Evolutionary conservation across 1,140 invertebrate species (phyloP), one percentile per base, ranked within the genome.

Genomic region (Ooceraea biroi): DNA sequence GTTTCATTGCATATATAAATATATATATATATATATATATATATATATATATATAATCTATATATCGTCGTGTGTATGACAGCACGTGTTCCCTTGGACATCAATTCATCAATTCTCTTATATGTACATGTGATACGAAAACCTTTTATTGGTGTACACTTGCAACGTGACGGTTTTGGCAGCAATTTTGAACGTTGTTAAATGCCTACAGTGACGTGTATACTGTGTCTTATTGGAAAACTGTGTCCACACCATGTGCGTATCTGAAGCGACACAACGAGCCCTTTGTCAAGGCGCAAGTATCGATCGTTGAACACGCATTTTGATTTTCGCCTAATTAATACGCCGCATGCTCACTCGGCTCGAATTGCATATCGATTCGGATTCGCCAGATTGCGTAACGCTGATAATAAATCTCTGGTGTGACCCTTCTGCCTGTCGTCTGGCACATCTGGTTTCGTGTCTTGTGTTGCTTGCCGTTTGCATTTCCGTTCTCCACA

Each of bases 401-500:
- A 73, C 19, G 73, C 41, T 69, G 57, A 71, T 57, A 11, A 27
- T 72, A n/a, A n/a, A 57, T 41, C 65, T 52, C 63, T 36, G 36
- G 83, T 92, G 88, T 89, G 82, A 92, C 85, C 90, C 89, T 89
- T 91, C 86, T 91, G 91, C 85, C 87, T 93, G 93, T 94, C 93
- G 90, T 92, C 92, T 93, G 92, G 92, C 92, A 93, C 93, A 94
- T 92, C 88, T 92, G 93, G 91, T 93, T 91, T 94, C 93, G 92
- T 94, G 94, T 94, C 93, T 93, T 92, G 91, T 93, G 90, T 92
- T 93, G 92, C 91, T 94, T 92, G 93, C 90, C 90, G 88, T 92
- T 87, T 90, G 85, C 72, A 66, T 65, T 72, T 66, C 30, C 83
- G 69, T 82, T 68, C 68, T 58, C 8, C 44, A 30, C 41, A 80